phyloP scores from a whole-genome alignment of 1,140 invertebrate genomes.

The Bemisia tabaci region DNA sequence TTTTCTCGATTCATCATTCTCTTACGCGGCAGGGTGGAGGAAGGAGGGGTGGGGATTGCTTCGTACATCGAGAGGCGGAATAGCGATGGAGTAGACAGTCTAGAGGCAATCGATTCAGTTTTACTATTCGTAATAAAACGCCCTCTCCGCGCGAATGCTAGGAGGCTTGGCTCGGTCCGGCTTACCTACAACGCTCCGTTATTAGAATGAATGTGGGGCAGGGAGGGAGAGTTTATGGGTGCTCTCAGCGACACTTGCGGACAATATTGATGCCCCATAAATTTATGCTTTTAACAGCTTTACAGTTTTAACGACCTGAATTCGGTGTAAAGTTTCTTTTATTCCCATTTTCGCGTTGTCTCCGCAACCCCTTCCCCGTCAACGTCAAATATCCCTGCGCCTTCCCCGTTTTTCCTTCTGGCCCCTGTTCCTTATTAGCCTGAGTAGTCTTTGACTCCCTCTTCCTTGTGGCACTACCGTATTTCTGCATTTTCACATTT shows the following conservation, averaged over 20 bases:
- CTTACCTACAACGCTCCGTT: background rate
- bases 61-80: too few species aligned
- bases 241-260: background rate
- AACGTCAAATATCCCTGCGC: too few species aligned
- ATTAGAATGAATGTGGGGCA: background rate
- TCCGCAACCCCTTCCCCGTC: background rate
- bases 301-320: background rate
- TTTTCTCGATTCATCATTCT: too few species aligned
- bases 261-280: background rate
- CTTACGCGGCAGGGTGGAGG: too few species aligned
- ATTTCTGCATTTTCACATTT: too few species aligned
- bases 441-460: too few species aligned
- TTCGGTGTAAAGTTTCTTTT: background rate
- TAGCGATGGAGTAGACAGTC: too few species aligned
- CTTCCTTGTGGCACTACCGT: too few species aligned
- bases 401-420: background rate
- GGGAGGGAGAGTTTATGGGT: background rate
- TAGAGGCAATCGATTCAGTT: too few species aligned
- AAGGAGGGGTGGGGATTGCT: too few species aligned
- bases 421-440: background rate
- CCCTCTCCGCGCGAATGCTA: too few species aligned
- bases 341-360: background rate
- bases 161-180: background rate
- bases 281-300: background rate
- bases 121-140: background rate